Evolutionary conservation across 2,888 invertebrate genomes (phyloP).

Genomic region (Xanthia icteritia): DNA sequence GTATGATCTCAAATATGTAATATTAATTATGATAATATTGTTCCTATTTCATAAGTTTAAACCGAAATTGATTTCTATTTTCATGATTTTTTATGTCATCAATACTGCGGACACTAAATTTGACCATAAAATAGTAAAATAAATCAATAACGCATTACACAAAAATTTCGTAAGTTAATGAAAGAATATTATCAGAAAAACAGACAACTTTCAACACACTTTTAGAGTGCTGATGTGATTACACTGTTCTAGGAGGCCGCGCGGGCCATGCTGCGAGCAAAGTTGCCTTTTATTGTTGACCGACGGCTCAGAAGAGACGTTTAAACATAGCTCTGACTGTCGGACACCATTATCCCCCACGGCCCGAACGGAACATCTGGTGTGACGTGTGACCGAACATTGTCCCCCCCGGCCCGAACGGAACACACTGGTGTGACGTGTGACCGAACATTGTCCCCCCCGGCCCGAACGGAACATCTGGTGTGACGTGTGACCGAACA

Average conservation of each 20-base stretch:
- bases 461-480: no score
- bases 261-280: conserved; percentile 2
- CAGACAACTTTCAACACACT: no score
- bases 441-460: no score
- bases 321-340: conserved; percentile 18
- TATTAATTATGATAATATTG: background rate
- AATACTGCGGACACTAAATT: background rate
- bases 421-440: no score
- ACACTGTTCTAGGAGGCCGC: background rate
- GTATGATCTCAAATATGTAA: background rate
- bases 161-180: background rate
- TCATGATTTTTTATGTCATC: background rate
- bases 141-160: background rate
- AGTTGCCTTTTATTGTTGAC: conserved; percentile 7
- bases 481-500: no score
- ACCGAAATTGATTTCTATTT: background rate
- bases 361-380: background rate
- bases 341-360: background rate
- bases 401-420: no score
- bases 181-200: no score
- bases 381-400: no score
- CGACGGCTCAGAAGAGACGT: conserved; percentile 9
- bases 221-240: no score
- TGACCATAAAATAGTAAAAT: background rate
- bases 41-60: background rate